phyloP scores from a whole-genome alignment of 1,140 invertebrate species.

The Drosophila hydei region DNA sequence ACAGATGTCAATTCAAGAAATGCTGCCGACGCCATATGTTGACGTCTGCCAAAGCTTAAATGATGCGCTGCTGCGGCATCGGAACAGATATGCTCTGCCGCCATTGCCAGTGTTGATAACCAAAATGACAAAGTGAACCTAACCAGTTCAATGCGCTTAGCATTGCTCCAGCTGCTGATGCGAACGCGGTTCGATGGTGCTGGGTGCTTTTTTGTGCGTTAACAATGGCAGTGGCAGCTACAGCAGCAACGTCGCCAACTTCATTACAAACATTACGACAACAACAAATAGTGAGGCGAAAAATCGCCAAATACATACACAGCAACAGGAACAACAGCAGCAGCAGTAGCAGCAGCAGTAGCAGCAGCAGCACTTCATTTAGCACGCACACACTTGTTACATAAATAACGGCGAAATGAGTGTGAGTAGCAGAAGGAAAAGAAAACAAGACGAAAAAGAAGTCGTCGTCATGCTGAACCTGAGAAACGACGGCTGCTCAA shows the following conservation, averaged over 20 bases:
- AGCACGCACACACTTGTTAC: slow-evolving; percentile 78
- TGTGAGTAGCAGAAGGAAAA: slow-evolving; percentile 56
- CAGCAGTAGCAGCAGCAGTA: slow-evolving; percentile 33
- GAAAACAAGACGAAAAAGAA: slow-evolving; percentile 67
- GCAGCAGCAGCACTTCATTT: slow-evolving; percentile 62
- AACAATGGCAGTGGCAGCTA: slow-evolving; percentile 8
- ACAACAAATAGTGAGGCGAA: slow-evolving; percentile 39
- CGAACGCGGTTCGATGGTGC: background rate
- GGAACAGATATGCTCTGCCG: slow-evolving; percentile 23
- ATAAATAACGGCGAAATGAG: slow-evolving; percentile 80
- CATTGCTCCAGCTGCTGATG: slow-evolving; percentile 32
- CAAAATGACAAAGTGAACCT: slow-evolving; percentile 58
- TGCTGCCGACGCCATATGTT: slow-evolving; percentile 6
- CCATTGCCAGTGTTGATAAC: slow-evolving; percentile 65
- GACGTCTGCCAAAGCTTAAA: slow-evolving; percentile 32
- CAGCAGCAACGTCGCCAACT: slow-evolving; percentile 28
- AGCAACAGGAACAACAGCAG: slow-evolving; percentile 23
- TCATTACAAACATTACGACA: slow-evolving; percentile 34
- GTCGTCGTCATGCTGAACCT: slow-evolving; percentile 52
- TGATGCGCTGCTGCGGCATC: slow-evolving; percentile 25
- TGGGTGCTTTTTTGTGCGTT: slow-evolving; percentile 41
- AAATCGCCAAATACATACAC: slow-evolving; percentile 60
- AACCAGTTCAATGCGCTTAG: slow-evolving; percentile 78
- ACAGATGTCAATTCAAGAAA: slow-evolving; percentile 33
- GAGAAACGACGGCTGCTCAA: slow-evolving; percentile 45